Base-by-base conservation (phyloP, 2,797 vertebrate species). In the Miichthys miiuy region DNA sequence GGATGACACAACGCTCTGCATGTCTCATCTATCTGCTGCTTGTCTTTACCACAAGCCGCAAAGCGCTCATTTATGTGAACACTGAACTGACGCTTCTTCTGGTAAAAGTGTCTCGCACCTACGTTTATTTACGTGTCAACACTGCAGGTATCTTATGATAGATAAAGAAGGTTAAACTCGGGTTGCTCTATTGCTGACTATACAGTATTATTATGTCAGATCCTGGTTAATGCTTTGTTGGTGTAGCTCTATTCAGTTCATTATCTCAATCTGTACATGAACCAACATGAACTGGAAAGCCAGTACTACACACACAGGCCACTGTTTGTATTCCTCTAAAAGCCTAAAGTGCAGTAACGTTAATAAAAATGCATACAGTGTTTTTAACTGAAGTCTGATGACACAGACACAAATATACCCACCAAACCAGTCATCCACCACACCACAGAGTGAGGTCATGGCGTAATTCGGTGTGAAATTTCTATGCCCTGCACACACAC, bases 391-490 rank as follows among this genome's bases (percentile, higher is more conserved):
- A 42, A 67, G 34, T 51, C 55, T 77, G 62, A 75, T 65, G 77
- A 82, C 61, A 69, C 25, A 72, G 61, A 44, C 61, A 57, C 7
- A 80, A 63, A 55, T 81, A 47, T 68, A 77, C 25, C 52, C 46
- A 62, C 13, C 6, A 54, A 60, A 23, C 25, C 68, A 30, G 42
- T 67, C 41, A 34, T 61, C 21, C 57, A 42, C 25, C 50, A 6
- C 52, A 68, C 41, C 46, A 51, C 51, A 74, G 23, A 75, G 57
- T 89, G 83, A 91, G 69, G 79, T 91, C 87, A 88, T 69, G 16
- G 27, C 70, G 44, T 74, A 72, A 72, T 71, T 85, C 23, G 72
- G 70, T 73, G 55, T 70, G 55, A 64, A 62, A 72, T 67, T 1
- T 55, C 30, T 27, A 51, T 66, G 44, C 34, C 41, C 16, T 13